Evolutionary conservation across 1,140 invertebrate genomes (phyloP).

Genomic region (Megathymus violae): DNA sequence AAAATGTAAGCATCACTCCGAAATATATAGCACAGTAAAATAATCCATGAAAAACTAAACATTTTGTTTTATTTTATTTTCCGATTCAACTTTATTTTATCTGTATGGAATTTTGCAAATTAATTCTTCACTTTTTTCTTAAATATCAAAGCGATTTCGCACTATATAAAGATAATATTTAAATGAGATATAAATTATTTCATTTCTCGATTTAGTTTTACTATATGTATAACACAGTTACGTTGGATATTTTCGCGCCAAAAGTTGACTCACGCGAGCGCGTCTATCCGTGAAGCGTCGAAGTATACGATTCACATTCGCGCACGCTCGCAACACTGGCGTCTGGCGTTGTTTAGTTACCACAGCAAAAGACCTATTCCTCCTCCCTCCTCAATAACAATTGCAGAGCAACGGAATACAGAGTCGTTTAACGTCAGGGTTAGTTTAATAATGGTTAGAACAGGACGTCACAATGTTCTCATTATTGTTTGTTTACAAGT

Average conservation of each 20-base stretch:
- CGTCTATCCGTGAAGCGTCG: slow-evolving; percentile 38
- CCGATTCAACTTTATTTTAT: too few species aligned
- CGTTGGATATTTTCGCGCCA: slow-evolving; percentile 34
- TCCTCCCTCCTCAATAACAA: slow-evolving; percentile 7
- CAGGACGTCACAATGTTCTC: background rate
- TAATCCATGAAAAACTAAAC: slow-evolving; percentile 41
- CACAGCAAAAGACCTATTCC: slow-evolving; percentile 8
- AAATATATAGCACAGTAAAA: slow-evolving; percentile 46
- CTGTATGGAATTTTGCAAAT: too few species aligned
- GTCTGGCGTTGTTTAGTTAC: slow-evolving; percentile 11
- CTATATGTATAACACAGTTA: too few species aligned
- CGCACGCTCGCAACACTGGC: slow-evolving; percentile 32
- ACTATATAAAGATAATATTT: too few species aligned
- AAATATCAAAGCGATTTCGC: too few species aligned
- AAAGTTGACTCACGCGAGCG: slow-evolving; percentile 32
- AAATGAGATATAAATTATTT: too few species aligned
- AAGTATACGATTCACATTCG: slow-evolving; percentile 33
- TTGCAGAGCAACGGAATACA: background rate
- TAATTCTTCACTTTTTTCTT: too few species aligned
- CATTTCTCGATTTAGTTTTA: too few species aligned
- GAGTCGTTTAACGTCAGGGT: background rate
- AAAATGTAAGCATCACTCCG: slow-evolving; percentile 51
- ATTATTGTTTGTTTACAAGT: slow-evolving; percentile 13
- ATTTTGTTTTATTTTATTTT: slow-evolving; percentile 45
- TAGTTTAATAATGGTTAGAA: slow-evolving; percentile 12